These are phyloP conservation scores for Tolypeutes matacus DNA, from an alignment of 2,797 vertebrate genomes.

Conservation along the genomic window DNA sequence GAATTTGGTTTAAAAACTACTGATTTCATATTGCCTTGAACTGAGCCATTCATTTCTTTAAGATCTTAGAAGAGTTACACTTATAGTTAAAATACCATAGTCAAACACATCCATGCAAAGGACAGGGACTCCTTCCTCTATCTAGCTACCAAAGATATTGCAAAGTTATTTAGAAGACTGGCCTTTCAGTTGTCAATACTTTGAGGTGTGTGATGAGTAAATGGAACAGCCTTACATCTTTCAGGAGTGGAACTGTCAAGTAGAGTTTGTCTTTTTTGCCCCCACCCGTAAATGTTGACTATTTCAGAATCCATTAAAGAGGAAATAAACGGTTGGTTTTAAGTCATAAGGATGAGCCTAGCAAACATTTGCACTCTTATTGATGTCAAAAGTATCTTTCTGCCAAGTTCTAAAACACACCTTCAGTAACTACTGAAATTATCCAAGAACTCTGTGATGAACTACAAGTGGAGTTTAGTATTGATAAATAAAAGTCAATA, in stretches of 20 bases:
- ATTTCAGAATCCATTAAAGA: constrained; percentile 58
- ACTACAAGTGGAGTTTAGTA: constrained; percentile 83
- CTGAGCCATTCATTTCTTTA: background rate
- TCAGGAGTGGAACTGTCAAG: constrained; percentile 32
- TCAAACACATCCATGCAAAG: background rate
- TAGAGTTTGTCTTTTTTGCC: background rate
- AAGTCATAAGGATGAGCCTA: constrained; percentile 51
- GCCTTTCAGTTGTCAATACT: constrained; percentile 50
- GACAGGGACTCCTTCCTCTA: background rate
- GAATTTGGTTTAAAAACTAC: background rate
- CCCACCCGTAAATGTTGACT: background rate
- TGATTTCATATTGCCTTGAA: background rate
- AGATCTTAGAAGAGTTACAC: background rate
- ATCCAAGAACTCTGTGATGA: constrained; percentile 80
- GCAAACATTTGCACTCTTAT: constrained; percentile 59
- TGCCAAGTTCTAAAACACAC: constrained; percentile 72
- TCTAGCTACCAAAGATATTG: background rate
- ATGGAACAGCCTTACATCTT: constrained; percentile 7
- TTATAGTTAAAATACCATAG: background rate
- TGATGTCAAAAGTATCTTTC: constrained; percentile 71
- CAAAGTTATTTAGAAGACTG: constrained; percentile 31
- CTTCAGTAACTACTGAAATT: constrained; percentile 81
- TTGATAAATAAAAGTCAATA: constrained; percentile 82
- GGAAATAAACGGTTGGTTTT: constrained; percentile 67
- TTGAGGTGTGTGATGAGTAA: constrained; percentile 46